Evolutionary conservation across 2,113 vertebrate species (phyloP), one percentile per base, ranked within the genome.

Genomic region (Campylomormyrus tamandua): DNA sequence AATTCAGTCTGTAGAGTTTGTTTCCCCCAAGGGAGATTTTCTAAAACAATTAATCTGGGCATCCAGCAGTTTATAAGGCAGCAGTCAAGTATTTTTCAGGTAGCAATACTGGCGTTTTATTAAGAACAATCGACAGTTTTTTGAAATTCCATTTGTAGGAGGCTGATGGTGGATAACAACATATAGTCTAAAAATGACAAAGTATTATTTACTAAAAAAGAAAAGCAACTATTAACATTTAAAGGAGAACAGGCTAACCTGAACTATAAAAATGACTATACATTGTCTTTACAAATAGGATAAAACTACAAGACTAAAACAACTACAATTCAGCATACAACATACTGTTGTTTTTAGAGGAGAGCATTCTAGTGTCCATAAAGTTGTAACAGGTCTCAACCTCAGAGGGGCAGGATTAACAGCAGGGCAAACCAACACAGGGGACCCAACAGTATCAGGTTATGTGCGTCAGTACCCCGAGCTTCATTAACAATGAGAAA

Each of bases 1-100:
- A 92, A 94, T 92, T 92, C 92, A 93, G 49, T 92, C 92, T 95
- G 89, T 92, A 92, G 91, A 91, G 92, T 92, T 92, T 91, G 92
- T 89, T 93, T 91, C 93, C 94, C 93, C 49, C 89, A 70, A 48
- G 91, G 83, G 85, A 89, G 77, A 52, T 80, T 53, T 83, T 58
- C 31, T 21, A 87, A 27, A 83, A 62, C 24, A 89, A 94, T 94
- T 95, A 91, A 92, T 93, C 94, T 87, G 90, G 90, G 92, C 53
- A 24, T 62, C 35, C 77, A 48, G 91, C 92, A 92, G 90, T 80
- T 84, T 74, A 74, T 31, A 48, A 42, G 17, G 5, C 42, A 83
- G 45, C 83, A 84, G 19, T 45, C 2, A 17, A 84, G 83, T 84
- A 35, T 27, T 48, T 11, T 46, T 39, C 45, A n/a, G 83, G 1